Evolutionary conservation across 1,140 invertebrate species (phyloP).

Genomic region (Drosophila simulans): DNA sequence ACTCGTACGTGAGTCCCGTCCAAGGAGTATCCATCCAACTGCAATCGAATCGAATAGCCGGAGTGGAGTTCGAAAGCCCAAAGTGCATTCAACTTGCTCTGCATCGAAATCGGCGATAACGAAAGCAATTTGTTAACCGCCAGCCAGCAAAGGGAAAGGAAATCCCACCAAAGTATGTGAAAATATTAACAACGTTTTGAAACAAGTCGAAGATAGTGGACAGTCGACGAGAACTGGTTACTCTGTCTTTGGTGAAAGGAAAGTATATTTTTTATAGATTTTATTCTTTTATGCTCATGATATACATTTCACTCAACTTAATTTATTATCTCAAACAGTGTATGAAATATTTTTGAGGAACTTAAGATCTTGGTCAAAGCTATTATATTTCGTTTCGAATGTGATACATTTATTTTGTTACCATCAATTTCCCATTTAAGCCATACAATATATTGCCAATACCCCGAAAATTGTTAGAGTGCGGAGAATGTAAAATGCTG

Average conservation of each 20-base stretch:
- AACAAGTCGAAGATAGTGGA: constrained; percentile 27
- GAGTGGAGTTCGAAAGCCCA: constrained; percentile 10
- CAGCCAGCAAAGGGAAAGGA: constrained; percentile 61
- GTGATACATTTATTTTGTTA: too few relatives aligned
- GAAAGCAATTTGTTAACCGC: constrained; percentile 79
- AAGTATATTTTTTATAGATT: too few relatives aligned
- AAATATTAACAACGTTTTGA: constrained; percentile 71
- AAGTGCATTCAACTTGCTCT: constrained; percentile 73
- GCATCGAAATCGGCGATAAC: constrained; percentile 71
- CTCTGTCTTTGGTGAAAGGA: constrained; percentile 1
- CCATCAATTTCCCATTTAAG: background rate
- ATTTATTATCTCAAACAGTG: too few relatives aligned
- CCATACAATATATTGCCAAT: background rate
- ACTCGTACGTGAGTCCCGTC: constrained; percentile 26
- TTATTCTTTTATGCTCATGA: too few relatives aligned
- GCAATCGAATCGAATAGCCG: constrained; percentile 21
- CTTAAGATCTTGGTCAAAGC: too few relatives aligned
- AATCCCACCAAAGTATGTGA: constrained; percentile 80
- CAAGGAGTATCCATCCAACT: constrained; percentile 15
- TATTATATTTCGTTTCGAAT: too few relatives aligned
- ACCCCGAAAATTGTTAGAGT: constrained; percentile 9
- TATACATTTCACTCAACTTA: too few relatives aligned
- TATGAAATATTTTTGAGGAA: too few relatives aligned
- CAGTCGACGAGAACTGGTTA: constrained; percentile 13
- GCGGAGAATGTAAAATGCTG: constrained; percentile 38